Base-by-base conservation (phyloP, 1,140 invertebrate genomes). In the Zeugodacus cucurbitae region DNA sequence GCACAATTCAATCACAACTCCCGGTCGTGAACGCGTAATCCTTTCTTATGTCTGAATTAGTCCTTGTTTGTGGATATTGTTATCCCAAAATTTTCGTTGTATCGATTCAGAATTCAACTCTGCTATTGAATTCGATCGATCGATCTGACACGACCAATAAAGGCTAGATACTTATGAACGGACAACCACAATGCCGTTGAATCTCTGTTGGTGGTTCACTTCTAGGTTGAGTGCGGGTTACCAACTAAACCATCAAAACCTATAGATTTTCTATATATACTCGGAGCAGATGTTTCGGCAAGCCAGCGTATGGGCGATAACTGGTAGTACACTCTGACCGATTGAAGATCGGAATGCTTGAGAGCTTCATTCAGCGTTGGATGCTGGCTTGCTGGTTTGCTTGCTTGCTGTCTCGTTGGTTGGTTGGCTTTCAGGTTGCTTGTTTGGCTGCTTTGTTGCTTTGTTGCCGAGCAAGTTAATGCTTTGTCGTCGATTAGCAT, bases 221-320 rank as follows among this genome's bases (percentile, higher is more conserved):
- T 92, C 91, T 93, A 91, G 90, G 91, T 93, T 90, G 92, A 93
- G 90, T 91, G 91, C 93, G 92, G 92, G 91, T 91, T 93, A 93
- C 92, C 92, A 93, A 93, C 92, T 93, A 93, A 93, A 93, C 91
- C 89, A 92, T 91, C 91, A 91, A 93, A 93, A 92, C 92, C 90
- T 91, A 90, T 90, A 92, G 92, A 93, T 93, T 93, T 92, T 93
- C 92, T 93, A 93, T 93, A 93, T 93, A 93, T 92, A 91, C 92
- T 93, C 90, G 90, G 89, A 89, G 89, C 89, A 89, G 89, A 89
- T 89, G 91, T 90, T 90, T 86, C 89, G 88, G 88, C 90, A 87
- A 70, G 88, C 88, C 86, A 88, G 58, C 64, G 88, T 87, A 88
- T 88, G 88, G 87, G 89, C 89, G 78, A 44, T 88, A 87, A 88